phyloP scores from a whole-genome alignment of 1,140 invertebrate species.

The Brachionus koreanus region DNA sequence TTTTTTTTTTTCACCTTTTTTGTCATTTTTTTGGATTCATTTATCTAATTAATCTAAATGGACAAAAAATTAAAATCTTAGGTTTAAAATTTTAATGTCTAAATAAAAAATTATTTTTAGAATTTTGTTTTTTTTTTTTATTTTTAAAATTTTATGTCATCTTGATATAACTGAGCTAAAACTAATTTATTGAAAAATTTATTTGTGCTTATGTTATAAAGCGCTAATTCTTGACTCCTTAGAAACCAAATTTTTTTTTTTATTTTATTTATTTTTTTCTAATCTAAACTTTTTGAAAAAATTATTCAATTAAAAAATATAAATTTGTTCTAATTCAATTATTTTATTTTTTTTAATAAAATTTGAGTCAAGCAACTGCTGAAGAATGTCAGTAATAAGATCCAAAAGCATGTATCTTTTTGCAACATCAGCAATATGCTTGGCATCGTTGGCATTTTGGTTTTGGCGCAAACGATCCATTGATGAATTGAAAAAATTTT shows the following conservation, averaged over 20 bases:
- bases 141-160: neutral
- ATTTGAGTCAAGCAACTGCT: neutral
- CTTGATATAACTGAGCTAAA: neutral
- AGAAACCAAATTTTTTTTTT: neutral
- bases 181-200: neutral
- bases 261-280: too few relatives aligned
- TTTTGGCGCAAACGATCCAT: neutral
- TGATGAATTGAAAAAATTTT: conserved; percentile 17
- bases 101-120: too few relatives aligned
- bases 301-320: neutral
- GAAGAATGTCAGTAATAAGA: neutral
- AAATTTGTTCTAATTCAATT: neutral
- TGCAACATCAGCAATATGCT: conserved; percentile 18
- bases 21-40: too few relatives aligned
- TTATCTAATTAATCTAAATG: too few relatives aligned
- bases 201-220: neutral
- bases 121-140: neutral
- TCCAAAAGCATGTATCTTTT: conserved; percentile 9
- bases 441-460: conserved; percentile 24
- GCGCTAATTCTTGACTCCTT: neutral
- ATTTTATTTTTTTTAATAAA: neutral
- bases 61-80: too few relatives aligned
- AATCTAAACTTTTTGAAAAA: neutral
- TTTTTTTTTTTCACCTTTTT: too few relatives aligned
- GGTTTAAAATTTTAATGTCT: too few relatives aligned